Evolutionary conservation across 2,797 vertebrate species (phyloP).

Genomic region (Phoeniculus purpureus): DNA sequence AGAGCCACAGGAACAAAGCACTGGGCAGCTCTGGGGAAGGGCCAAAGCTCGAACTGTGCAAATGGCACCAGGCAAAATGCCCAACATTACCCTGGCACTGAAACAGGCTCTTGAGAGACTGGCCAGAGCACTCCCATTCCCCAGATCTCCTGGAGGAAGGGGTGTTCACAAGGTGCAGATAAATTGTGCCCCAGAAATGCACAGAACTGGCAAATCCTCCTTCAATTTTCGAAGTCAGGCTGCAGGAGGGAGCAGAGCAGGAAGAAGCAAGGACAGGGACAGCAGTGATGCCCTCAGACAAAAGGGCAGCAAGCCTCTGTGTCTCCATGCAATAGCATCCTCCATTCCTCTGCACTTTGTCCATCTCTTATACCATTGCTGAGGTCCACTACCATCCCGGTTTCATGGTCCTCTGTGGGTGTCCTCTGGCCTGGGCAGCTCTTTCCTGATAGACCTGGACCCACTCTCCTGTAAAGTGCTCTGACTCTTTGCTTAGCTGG

Average conservation of each 20-base stretch:
- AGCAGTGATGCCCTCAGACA: neutral
- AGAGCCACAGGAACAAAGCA: neutral
- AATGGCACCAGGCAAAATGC: slow-evolving; percentile 6
- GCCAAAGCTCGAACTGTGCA: slow-evolving; percentile 13
- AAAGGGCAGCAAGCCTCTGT: neutral
- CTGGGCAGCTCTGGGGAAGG: neutral
- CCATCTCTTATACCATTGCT: neutral
- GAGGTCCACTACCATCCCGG: neutral
- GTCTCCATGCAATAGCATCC: neutral
- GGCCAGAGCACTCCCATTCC: neutral
- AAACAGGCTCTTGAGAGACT: neutral
- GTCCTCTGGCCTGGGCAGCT: neutral
- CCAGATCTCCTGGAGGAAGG: slow-evolving; percentile 17
- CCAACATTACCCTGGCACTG: neutral
- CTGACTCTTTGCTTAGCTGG: neutral
- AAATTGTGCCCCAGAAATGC: fast-evolving
- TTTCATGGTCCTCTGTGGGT: neutral
- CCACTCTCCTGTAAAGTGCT: neutral
- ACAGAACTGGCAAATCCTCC: neutral
- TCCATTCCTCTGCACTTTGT: neutral
- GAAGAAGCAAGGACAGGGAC: neutral
- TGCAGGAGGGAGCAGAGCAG: neutral
- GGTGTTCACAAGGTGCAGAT: neutral
- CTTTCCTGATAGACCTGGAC: neutral
- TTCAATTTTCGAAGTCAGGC: neutral